Percentiles rank a stretch among this genome's conserved stretches.
Evolutionary conservation across 2,888 invertebrate species (phyloP).

Genomic region (Rutpela maculata): DNA sequence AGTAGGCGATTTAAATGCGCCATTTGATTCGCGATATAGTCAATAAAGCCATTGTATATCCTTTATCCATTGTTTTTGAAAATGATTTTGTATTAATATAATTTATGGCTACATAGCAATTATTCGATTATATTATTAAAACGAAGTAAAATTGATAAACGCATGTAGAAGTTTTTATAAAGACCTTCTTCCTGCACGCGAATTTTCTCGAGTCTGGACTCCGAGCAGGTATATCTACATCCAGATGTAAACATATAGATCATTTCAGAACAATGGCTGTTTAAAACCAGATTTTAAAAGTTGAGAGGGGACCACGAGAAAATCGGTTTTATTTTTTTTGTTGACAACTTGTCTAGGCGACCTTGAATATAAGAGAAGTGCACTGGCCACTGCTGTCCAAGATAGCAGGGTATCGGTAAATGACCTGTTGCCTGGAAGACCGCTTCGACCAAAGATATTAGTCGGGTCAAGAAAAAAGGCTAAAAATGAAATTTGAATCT

Average conservation of each 20-base stretch:
- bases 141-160: no score
- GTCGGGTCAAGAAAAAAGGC: conserved; percentile 14
- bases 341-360: conserved; percentile 64
- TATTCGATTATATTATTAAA: no score
- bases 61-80: background rate
- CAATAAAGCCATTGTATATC: background rate
- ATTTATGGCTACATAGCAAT: background rate
- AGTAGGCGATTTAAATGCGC: conserved; percentile 1
- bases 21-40: conserved; percentile 1
- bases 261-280: conserved; percentile 51
- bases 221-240: conserved; percentile 16
- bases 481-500: background rate
- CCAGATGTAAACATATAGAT: conserved; percentile 46
- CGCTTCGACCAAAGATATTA: conserved; percentile 49
- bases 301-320: conserved; percentile 43
- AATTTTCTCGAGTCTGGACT: conserved; percentile 4
- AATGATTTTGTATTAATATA: background rate
- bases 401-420: conserved; percentile 54
- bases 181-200: conserved; percentile 1
- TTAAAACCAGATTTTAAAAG: conserved; percentile 51
- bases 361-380: conserved; percentile 65
- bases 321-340: conserved; percentile 50
- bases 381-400: conserved; percentile 60
- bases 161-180: background rate
- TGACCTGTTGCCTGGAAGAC: conserved; percentile 47